Evolutionary conservation across 1,140 invertebrate species (phyloP), one percentile per base, ranked within the genome.

Genomic region (Polypedilum pembai): DNA sequence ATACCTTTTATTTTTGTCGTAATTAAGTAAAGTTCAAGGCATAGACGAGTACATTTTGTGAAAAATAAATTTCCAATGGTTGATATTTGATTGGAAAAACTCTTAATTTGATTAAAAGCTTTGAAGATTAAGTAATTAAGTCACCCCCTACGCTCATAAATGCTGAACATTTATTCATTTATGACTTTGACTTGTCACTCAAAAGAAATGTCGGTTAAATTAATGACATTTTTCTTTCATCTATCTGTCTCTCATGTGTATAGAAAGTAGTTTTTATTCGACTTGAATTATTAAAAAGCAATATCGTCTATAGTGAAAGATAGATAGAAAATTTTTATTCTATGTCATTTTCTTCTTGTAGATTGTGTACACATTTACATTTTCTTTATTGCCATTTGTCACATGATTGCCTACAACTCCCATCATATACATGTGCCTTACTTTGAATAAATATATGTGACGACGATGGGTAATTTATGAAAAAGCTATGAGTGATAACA

Each of bases 371-470:
- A 56, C 45, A 56, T 33, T 33, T 5, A 56, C 10, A 56, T 56
- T 66, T 18, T 69, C 20, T 69, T 69, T 69, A 69, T 69, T 69
- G 65, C 65, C 65, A 69, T 69, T 69, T 69, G 65, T 69, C 65
- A 69, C 65, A 69, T 69, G 65, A 69, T 20, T 21, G 65, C 17
- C 65, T 20, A n/a, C 15, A 45, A 8, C 15, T 45, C 15, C 15
- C 15, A 45, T 15, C 41, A 10, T 45, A 45, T 45, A 45, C 24
- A 33, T 33, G 24, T 33, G 24, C 24, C 24, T 33, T 33, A 33
- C 45, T 12, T 56, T 56, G 24, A 33, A 33, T 33, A 33, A 33
- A 33, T 33, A 33, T 56, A n/a, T 56, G n/a, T 56, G 45, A 56
- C 45, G 45, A 56, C 45, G 45, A 56, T 56, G 45, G n/a, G 45